Conservation (phyloP, 1,140 invertebrate species). For the Saccostrea glomerata region DNA sequence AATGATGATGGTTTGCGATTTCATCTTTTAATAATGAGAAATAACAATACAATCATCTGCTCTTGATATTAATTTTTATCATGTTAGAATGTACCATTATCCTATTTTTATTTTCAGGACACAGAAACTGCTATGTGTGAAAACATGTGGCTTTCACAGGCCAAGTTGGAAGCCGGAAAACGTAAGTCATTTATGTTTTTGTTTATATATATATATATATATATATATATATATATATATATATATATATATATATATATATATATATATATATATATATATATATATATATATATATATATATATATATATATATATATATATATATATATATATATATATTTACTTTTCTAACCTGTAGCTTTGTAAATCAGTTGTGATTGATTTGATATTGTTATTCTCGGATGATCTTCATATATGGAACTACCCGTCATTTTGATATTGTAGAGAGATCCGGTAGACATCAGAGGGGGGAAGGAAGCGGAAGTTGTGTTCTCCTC, state of each 20-base stretch:
- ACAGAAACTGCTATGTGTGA: neutral
- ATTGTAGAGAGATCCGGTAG: neutral
- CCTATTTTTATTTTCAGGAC: neutral
- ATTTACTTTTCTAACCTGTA: no score
- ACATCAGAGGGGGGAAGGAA: neutral
- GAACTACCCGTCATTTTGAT: no score
- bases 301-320: no score
- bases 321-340: no score
- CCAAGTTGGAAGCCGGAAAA: neutral
- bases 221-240: neutral
- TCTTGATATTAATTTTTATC: neutral
- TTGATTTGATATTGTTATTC: neutral
- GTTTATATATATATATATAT: neutral
- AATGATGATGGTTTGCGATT: neutral
- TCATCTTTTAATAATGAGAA: neutral
- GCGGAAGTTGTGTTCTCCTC: neutral
- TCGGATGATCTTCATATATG: no score
- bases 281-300: no score
- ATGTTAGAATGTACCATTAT: neutral
- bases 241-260: no score
- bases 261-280: no score
- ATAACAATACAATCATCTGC: neutral
- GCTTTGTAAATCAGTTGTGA: neutral
- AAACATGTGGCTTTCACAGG: neutral
- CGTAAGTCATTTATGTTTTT: neutral